phyloP scores from a whole-genome alignment of 2,113 vertebrate species.

The Alectura lathami region DNA sequence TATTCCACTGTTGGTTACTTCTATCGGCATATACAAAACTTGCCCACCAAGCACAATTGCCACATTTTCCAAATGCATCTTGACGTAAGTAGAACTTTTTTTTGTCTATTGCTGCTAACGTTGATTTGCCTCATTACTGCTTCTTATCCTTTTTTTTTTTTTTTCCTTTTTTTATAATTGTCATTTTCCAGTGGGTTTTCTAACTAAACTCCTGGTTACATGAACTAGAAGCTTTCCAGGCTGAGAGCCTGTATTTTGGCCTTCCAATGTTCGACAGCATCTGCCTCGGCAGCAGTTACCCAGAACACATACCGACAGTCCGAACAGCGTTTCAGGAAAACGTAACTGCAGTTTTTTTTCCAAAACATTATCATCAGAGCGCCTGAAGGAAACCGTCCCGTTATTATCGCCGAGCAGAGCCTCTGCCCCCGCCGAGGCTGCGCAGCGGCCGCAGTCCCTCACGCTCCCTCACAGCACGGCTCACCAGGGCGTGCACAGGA shows the following conservation, averaged over 20 bases:
- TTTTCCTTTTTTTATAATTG: too few species aligned
- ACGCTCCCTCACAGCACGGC: too few species aligned
- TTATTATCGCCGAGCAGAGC: accelerated
- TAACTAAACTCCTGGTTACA: not conserved
- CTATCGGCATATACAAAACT: not conserved
- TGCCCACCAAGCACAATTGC: accelerated
- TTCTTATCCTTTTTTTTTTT: not conserved
- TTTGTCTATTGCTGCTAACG: not conserved
- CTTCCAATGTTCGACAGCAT: not conserved
- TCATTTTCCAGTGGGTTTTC: not conserved
- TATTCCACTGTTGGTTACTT: not conserved
- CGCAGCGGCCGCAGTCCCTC: too few species aligned
- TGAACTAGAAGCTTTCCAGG: not conserved
- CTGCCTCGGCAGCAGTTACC: not conserved
- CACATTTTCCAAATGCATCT: not conserved
- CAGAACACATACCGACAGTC: not conserved
- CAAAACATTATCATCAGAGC: not conserved
- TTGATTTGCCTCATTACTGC: not conserved
- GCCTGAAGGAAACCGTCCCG: not conserved
- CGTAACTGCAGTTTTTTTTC: not conserved
- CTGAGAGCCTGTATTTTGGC: not conserved
- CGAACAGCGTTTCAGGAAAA: not conserved
- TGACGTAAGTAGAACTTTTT: not conserved
- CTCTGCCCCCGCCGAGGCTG: accelerated
- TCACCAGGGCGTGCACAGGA: too few species aligned